Evolutionary conservation across 2,797 vertebrate species (phyloP).

Genomic region (Lutjanus argentimaculatus): DNA sequence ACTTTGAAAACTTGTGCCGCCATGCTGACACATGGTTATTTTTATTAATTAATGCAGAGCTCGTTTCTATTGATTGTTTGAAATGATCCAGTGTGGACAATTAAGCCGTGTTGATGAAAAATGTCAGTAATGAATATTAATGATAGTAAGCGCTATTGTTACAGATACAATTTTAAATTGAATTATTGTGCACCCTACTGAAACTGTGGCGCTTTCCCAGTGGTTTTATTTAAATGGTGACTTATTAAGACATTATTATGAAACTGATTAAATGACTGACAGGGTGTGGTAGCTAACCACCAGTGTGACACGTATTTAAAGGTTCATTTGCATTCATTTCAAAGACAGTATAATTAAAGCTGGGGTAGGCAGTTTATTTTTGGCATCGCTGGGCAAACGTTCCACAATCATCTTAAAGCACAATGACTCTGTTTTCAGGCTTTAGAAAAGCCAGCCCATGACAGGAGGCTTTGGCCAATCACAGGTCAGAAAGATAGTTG

Average conservation of each 20-base stretch:
- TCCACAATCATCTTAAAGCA: too few species aligned
- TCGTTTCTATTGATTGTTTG: constrained; percentile 48
- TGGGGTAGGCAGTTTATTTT: too few species aligned
- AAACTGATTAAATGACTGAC: not conserved
- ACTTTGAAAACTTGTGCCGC: not conserved
- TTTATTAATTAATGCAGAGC: constrained; percentile 39
- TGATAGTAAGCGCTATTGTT: constrained; percentile 13
- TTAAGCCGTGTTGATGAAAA: constrained; percentile 40
- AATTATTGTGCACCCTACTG: constrained; percentile 18
- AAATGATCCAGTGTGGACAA: constrained; percentile 29
- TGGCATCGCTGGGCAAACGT: too few species aligned
- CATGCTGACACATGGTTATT: constrained; percentile 32
- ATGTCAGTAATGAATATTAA: constrained; percentile 59
- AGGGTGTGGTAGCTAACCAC: not conserved
- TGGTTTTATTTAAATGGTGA: constrained; percentile 7
- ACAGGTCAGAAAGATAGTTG: too few species aligned
- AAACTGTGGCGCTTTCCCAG: not conserved
- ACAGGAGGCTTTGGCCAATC: too few species aligned
- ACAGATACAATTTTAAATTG: constrained; percentile 9
- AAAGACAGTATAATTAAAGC: too few species aligned
- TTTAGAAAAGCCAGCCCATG: too few species aligned
- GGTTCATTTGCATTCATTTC: too few species aligned
- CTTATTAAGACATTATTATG: constrained; percentile 7
- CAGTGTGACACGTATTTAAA: not conserved
- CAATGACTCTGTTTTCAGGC: too few species aligned